phyloP scores from a whole-genome alignment of 2,113 vertebrate genomes.

The Oophaga pumilio region DNA sequence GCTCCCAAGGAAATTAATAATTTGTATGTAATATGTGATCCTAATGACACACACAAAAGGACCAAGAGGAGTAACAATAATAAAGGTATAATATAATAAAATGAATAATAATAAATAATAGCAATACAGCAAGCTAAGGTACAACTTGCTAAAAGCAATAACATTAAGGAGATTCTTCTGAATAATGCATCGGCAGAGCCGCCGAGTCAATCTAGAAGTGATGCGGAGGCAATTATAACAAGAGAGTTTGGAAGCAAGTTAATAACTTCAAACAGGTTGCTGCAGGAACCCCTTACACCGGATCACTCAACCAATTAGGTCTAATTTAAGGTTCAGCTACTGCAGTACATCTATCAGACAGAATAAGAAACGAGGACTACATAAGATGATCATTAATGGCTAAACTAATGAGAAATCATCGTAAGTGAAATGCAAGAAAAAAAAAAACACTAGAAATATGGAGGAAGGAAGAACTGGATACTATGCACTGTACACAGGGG shows the following conservation, averaged over 20 bases:
- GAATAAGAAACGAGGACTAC: constrained; percentile 48
- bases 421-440: neutral
- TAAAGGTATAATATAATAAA: neutral
- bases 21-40: neutral
- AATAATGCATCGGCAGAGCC: neutral
- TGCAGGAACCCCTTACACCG: constrained; percentile 36
- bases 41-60: neutral
- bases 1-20: neutral
- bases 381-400: constrained; percentile 40
- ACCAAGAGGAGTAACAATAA: neutral
- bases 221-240: constrained; percentile 12
- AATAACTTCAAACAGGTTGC: constrained; percentile 31
- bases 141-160: neutral
- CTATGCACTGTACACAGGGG: neutral
- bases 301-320: constrained; percentile 43
- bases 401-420: constrained; percentile 44
- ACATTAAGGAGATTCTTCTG: neutral
- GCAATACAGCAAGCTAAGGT: neutral
- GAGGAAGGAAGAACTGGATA: neutral
- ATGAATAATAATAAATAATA: neutral
- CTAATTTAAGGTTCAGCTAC: constrained; percentile 47
- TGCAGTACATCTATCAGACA: constrained; percentile 35
- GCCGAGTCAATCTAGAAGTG: neutral
- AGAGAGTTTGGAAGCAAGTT: neutral
- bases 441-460: neutral